Evolutionary conservation across 1,140 invertebrate species (phyloP).

Genomic region (Cotesia vestalis): DNA sequence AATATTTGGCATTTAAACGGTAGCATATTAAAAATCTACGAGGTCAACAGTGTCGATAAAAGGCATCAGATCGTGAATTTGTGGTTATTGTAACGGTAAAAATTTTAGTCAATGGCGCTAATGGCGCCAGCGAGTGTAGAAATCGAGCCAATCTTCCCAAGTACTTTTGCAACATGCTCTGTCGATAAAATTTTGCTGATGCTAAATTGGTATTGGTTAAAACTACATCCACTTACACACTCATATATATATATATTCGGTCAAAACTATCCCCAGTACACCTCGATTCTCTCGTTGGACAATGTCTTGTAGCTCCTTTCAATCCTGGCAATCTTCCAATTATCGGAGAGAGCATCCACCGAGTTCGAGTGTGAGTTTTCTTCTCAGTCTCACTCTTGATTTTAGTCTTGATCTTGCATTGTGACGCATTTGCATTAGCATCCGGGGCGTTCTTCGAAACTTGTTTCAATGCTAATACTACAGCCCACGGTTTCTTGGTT

Average conservation of each 20-base stretch:
- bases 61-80: constrained; percentile 7
- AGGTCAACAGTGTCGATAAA: too few relatives aligned
- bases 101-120: constrained; percentile 15
- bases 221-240: neutral
- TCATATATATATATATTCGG: neutral
- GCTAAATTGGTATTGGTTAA: constrained; percentile 24
- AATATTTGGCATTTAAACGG: too few relatives aligned
- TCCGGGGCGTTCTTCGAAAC: constrained; percentile 40
- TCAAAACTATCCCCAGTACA: neutral
- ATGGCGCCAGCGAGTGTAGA: constrained; percentile 3
- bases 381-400: constrained; percentile 1
- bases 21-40: too few relatives aligned
- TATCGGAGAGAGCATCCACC: constrained; percentile 45
- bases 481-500: constrained; percentile 33
- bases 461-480: constrained; percentile 51
- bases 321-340: constrained; percentile 50
- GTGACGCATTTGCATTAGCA: constrained; percentile 36
- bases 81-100: constrained; percentile 9
- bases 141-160: constrained; percentile 1
- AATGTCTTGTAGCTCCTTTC: constrained; percentile 24
- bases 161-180: neutral
- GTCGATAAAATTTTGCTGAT: too few relatives aligned
- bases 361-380: too few relatives aligned
- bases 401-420: too few relatives aligned
- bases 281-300: constrained; percentile 3